phyloP scores from a whole-genome alignment of 2,113 vertebrate genomes.

The Lutjanus erythropterus region DNA sequence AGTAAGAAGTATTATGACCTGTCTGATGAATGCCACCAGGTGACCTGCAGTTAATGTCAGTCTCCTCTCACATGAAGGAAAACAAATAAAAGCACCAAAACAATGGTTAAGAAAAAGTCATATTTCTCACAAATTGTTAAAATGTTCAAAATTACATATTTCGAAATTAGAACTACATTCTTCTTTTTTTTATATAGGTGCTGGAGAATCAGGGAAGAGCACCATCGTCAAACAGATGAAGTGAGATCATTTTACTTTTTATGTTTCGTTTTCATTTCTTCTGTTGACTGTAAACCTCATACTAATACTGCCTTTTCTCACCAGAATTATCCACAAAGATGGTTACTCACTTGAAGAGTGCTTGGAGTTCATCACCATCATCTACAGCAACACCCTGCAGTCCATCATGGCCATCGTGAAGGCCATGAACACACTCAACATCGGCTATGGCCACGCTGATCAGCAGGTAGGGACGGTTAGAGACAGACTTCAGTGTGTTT shows the following conservation, averaged over 20 bases:
- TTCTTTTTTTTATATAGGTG: conserved; percentile 83
- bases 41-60: conserved; percentile 5
- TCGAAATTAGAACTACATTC: neutral
- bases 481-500: neutral
- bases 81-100: conserved; percentile 3
- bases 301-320: neutral
- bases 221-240: conserved; percentile 99
- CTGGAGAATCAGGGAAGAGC: conserved; percentile 98
- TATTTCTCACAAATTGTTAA: neutral
- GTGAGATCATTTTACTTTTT: conserved; percentile 83
- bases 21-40: neutral
- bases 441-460: conserved; percentile 90
- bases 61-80: neutral
- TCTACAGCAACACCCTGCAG: conserved; percentile 98
- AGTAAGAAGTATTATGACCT: conserved; percentile 69
- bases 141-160: neutral
- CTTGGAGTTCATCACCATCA: conserved; percentile 94
- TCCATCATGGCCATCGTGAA: conserved; percentile 95
- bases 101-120: neutral
- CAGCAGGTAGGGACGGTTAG: conserved; percentile 86
- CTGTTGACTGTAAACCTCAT: neutral
- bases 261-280: neutral
- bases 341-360: conserved; percentile 97
- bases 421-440: conserved; percentile 93
- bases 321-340: conserved; percentile 97